Evolutionary conservation across 2,113 vertebrate species (phyloP).

Genomic region (Carollia perspicillata): DNA sequence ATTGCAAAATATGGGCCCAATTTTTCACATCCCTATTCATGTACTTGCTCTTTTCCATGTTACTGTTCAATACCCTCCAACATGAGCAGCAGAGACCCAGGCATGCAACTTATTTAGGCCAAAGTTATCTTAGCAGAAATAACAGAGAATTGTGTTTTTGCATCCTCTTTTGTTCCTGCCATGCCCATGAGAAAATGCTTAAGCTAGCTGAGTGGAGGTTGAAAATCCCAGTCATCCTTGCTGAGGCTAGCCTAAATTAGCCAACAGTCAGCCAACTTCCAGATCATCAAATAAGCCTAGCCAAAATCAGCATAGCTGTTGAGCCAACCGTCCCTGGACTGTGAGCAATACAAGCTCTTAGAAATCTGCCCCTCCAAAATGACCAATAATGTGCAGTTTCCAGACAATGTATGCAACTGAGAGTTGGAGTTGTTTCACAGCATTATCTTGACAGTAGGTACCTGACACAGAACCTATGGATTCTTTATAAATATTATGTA

Average conservation of each 20-base stretch:
- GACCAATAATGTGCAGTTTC: background rate
- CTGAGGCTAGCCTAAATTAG: conserved; percentile 19
- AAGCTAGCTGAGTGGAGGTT: background rate
- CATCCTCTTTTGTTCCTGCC: background rate
- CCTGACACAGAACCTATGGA: background rate
- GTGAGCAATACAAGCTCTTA: background rate
- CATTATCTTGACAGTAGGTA: background rate
- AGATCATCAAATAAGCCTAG: background rate
- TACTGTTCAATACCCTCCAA: background rate
- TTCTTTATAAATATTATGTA: background rate
- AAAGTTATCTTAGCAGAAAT: background rate
- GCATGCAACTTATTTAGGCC: background rate
- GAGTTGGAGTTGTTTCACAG: background rate
- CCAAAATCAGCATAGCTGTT: conserved; percentile 17
- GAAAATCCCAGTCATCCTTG: background rate
- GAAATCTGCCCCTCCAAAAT: background rate
- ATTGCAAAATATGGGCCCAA: background rate
- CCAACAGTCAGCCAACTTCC: background rate
- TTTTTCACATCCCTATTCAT: background rate
- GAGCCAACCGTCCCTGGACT: background rate
- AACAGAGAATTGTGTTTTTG: background rate
- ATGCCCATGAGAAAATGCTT: background rate
- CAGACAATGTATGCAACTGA: background rate
- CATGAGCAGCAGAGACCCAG: background rate
- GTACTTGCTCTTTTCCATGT: background rate